Evolutionary conservation across 2,113 vertebrate species (phyloP).

Genomic region (Anguilla rostrata): DNA sequence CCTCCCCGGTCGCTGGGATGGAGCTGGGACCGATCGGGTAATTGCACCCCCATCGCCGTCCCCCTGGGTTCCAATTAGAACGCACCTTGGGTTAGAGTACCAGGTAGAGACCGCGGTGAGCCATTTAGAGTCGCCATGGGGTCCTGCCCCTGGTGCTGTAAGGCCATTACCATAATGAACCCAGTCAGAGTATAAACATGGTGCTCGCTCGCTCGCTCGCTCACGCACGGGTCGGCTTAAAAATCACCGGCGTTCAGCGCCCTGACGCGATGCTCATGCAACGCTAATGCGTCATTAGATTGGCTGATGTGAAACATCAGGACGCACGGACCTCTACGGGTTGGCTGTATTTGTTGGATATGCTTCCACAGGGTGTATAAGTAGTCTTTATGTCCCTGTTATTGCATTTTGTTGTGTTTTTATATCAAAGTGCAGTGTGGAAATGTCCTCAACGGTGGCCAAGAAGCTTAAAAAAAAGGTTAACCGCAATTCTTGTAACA

Average conservation of each 20-base stretch:
- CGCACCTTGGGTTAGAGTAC: background rate
- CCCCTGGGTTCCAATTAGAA: conserved; percentile 21
- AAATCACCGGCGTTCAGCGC: background rate
- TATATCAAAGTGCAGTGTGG: background rate
- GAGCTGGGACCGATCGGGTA: background rate
- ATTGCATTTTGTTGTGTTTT: background rate
- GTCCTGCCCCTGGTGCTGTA: background rate
- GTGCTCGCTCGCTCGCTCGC: background rate
- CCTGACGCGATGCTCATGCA: background rate
- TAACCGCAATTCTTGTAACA: background rate
- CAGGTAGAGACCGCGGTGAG: background rate
- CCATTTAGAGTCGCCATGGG: conserved; percentile 17
- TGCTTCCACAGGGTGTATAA: background rate
- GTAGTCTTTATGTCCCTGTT: background rate
- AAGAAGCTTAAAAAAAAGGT: background rate
- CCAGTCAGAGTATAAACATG: background rate
- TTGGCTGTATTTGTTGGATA: background rate
- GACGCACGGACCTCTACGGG: background rate
- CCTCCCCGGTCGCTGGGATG: background rate
- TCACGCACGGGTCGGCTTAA: background rate
- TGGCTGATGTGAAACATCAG: background rate
- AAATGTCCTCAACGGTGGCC: background rate
- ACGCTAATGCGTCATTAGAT: background rate
- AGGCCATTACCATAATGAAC: conserved; percentile 13
- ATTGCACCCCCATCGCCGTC: conserved; percentile 3